Conservation (phyloP, 2,113 vertebrate species). For the Nibea albiflora region DNA sequence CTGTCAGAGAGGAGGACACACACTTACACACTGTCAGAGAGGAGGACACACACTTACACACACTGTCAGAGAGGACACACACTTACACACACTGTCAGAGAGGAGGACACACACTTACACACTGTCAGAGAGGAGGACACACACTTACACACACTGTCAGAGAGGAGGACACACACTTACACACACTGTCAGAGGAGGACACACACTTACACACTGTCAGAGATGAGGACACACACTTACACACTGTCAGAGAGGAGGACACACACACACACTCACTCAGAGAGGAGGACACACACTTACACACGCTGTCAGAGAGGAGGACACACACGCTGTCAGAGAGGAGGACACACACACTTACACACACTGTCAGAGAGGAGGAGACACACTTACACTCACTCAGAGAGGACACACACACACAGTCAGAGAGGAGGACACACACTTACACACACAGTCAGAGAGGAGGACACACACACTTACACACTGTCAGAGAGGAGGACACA, state of each 20-base stretch:
- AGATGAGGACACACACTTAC: not conserved
- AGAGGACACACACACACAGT: not conserved
- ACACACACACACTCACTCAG: not conserved
- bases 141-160: not conserved
- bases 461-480: not conserved
- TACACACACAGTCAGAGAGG: slow-evolving; percentile 92
- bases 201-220: not conserved
- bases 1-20: too few species aligned
- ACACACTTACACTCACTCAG: not conserved
- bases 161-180: too few species aligned
- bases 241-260: not conserved
- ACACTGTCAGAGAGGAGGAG: not conserved
- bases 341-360: not conserved
- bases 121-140: not conserved
- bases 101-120: too few species aligned
- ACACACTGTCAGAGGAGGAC: not conserved
- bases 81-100: not conserved
- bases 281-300: not conserved
- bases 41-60: not conserved
- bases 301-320: not conserved
- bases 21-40: not conserved
- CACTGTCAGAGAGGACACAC: not conserved
- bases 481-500: not conserved
- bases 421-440: slow-evolving; percentile 88
- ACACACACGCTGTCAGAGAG: not conserved